These are phyloP conservation scores for Drosophila affinis DNA, from an alignment of 2,888 invertebrate species.

Conservation along the genomic window DNA sequence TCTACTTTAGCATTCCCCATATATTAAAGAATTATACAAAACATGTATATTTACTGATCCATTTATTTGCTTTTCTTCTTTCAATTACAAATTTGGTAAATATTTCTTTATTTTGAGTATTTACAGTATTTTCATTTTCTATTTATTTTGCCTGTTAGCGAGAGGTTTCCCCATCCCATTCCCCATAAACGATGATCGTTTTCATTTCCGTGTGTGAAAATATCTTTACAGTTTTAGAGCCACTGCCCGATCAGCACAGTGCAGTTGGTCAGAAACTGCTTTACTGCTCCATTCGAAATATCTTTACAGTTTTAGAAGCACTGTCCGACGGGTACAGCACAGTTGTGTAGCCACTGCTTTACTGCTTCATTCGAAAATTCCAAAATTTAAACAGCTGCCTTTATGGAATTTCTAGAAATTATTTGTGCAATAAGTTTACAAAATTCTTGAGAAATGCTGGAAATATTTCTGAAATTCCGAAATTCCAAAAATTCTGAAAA, in stretches of 20 bases:
- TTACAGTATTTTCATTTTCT: not conserved
- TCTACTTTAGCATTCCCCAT: too few relatives aligned
- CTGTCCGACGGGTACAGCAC: not conserved
- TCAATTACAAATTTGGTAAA: too few relatives aligned
- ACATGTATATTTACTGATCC: too few relatives aligned
- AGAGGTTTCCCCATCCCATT: conserved; percentile 16
- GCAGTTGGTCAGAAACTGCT: not conserved
- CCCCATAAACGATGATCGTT: too few relatives aligned
- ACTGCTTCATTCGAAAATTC: not conserved
- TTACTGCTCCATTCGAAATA: not conserved
- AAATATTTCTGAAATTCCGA: not conserved
- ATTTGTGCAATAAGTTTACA: too few relatives aligned
- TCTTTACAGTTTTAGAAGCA: not conserved
- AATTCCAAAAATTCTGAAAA: not conserved
- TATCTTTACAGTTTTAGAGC: not conserved
- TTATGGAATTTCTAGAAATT: not conserved
- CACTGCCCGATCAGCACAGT: not conserved
- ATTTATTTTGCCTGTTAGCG: conserved; percentile 27
- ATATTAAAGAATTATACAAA: too few relatives aligned
- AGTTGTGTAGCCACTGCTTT: not conserved
- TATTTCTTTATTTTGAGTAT: not conserved
- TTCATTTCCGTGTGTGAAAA: conserved; percentile 19
- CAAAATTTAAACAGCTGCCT: not conserved
- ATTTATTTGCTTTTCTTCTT: too few relatives aligned
- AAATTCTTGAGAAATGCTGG: too few relatives aligned